Conservation (phyloP, 2,113 vertebrate genomes). For the Pachyramphus minor region DNA sequence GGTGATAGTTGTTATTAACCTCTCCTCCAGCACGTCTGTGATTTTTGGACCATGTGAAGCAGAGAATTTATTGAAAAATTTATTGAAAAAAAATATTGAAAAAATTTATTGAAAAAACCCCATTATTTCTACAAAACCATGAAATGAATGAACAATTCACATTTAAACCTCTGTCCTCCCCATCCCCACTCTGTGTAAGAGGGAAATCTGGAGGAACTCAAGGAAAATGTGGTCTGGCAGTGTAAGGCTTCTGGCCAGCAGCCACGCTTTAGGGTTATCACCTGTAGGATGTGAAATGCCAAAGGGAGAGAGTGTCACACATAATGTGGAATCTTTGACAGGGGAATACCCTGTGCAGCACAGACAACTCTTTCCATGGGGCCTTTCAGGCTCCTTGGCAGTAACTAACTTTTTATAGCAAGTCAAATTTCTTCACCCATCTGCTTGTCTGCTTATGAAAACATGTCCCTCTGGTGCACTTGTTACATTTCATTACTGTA, state of each 20-base stretch:
- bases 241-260: background rate
- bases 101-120: background rate
- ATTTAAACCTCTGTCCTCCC: background rate
- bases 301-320: background rate
- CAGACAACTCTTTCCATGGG: background rate
- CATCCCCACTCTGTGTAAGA: no score
- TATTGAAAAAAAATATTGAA: no score
- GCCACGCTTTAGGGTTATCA: background rate
- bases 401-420: background rate
- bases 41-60: background rate
- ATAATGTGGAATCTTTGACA: background rate
- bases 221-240: background rate
- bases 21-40: rapidly evolving
- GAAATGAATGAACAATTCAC: background rate
- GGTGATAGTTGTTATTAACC: background rate
- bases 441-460: constrained; percentile 57
- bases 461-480: constrained; percentile 40
- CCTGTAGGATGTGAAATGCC: background rate
- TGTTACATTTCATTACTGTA: constrained; percentile 33
- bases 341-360: background rate
- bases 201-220: background rate
- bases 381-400: background rate
- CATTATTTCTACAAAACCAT: background rate
- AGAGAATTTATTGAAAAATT: background rate
- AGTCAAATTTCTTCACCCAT: constrained; percentile 58